Conservation (phyloP, 1,140 invertebrate genomes). For the Drosophila serrata region DNA sequence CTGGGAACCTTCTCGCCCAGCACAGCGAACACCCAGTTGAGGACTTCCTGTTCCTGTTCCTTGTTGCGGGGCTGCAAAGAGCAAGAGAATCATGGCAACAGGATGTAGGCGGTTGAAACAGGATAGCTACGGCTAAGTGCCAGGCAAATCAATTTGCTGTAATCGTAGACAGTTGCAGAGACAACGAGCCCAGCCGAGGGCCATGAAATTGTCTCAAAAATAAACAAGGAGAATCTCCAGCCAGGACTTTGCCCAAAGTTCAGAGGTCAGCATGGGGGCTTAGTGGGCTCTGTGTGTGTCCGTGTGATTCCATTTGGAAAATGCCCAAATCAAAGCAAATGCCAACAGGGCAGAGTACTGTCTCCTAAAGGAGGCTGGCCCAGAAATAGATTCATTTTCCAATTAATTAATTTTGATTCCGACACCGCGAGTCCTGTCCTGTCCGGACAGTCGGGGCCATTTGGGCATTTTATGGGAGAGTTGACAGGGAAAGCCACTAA, state of each 20-base stretch:
- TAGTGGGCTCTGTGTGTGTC: conserved; percentile 21
- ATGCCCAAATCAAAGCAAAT: conserved; percentile 42
- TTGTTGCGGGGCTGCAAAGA: conserved; percentile 92
- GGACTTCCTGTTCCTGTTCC: conserved; percentile 95
- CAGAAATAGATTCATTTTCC: conserved; percentile 70
- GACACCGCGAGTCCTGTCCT: conserved; percentile 34
- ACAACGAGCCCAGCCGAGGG: conserved; percentile 9
- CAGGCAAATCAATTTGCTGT: conserved; percentile 63
- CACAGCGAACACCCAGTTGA: conserved; percentile 96
- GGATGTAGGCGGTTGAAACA: conserved; percentile 42
- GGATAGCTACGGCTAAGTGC: conserved; percentile 52
- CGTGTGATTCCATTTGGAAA: conserved; percentile 47
- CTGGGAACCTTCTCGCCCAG: conserved; percentile 94
- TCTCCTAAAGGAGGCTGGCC: conserved; percentile 6
- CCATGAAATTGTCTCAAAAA: conserved; percentile 44
- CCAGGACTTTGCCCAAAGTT: conserved; percentile 29
- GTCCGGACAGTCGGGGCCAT: conserved; percentile 12
- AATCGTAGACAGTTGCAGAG: conserved; percentile 56
- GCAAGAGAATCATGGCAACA: conserved; percentile 1
- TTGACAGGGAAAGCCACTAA: conserved; percentile 71
- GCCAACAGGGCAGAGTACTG: conserved; percentile 14
- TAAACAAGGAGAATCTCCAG: conserved; percentile 32
- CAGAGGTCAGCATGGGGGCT: conserved; percentile 41
- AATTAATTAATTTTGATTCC: conserved; percentile 80
- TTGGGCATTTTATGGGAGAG: conserved; percentile 62